These are phyloP conservation scores for Solea senegalensis DNA, from an alignment of 2,113 vertebrate genomes.

Conservation along the genomic window DNA sequence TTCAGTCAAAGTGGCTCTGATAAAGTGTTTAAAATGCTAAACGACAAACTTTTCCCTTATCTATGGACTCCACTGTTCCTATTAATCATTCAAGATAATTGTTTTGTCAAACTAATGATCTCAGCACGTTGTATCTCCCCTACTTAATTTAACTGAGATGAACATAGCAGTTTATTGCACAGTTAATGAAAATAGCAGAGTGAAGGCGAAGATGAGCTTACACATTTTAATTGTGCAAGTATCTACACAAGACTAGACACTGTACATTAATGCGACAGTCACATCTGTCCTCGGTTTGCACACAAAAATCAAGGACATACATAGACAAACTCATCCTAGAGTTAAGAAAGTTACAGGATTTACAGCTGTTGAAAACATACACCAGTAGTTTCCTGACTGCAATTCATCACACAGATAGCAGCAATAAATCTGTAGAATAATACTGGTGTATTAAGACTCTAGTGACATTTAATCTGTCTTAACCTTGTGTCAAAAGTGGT, in stretches of 20 bases:
- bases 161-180: conserved; percentile 13
- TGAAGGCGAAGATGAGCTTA: conserved; percentile 18
- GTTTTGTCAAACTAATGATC: conserved; percentile 18
- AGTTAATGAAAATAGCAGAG: conserved; percentile 33
- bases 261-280: background rate
- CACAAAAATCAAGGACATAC: conserved; percentile 16
- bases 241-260: background rate
- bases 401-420: conserved; percentile 10
- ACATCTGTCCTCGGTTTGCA: background rate
- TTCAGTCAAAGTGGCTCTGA: background rate
- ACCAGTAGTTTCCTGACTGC: conserved; percentile 12
- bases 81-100: background rate
- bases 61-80: background rate
- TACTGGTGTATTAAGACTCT: conserved; percentile 4
- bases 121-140: background rate
- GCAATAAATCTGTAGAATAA: conserved; percentile 8
- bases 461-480: conserved; percentile 2
- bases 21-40: background rate
- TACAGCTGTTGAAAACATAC: conserved; percentile 19
- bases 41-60: background rate
- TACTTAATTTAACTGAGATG: background rate
- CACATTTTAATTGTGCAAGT: background rate
- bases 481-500: conserved; percentile 2
- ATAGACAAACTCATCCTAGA: background rate
- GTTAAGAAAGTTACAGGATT: background rate